Evolutionary conservation across 2,888 invertebrate genomes (phyloP).

Genomic region (Acanthosepion esculentum): DNA sequence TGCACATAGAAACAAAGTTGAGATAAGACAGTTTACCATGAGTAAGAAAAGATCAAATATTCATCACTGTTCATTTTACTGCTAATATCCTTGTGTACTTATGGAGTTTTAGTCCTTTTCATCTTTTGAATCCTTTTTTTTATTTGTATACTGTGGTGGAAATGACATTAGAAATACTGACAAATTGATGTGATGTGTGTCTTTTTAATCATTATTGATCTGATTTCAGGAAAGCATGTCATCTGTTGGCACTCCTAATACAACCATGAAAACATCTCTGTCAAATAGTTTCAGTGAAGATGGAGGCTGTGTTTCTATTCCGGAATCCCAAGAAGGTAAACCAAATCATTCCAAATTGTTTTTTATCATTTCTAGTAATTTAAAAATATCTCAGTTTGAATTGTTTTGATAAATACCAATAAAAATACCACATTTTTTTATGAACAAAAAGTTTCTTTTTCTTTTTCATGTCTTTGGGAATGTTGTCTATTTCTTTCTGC

Average conservation of each 20-base stretch:
- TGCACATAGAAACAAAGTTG: no score
- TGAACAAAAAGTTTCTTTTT: neutral
- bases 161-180: neutral
- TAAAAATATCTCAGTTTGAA: neutral
- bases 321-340: conserved; percentile 63
- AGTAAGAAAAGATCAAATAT: no score
- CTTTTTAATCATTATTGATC: neutral
- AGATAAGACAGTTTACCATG: neutral
- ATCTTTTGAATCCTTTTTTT: no score
- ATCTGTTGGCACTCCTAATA: conserved; percentile 83
- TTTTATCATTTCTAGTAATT: no score
- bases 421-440: neutral
- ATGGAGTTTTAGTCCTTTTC: no score
- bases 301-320: conserved; percentile 69
- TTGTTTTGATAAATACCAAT: neutral
- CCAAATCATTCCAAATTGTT: neutral
- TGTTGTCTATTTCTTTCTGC: no score
- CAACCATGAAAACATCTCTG: conserved; percentile 78
- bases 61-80: no score
- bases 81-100: no score
- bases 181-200: neutral
- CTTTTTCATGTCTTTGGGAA: no score
- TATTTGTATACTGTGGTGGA: no score
- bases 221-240: conserved; percentile 76
- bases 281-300: conserved; percentile 80